Base-by-base conservation (phyloP, 2,888 invertebrate genomes). In the Oligia fasciuncula region DNA sequence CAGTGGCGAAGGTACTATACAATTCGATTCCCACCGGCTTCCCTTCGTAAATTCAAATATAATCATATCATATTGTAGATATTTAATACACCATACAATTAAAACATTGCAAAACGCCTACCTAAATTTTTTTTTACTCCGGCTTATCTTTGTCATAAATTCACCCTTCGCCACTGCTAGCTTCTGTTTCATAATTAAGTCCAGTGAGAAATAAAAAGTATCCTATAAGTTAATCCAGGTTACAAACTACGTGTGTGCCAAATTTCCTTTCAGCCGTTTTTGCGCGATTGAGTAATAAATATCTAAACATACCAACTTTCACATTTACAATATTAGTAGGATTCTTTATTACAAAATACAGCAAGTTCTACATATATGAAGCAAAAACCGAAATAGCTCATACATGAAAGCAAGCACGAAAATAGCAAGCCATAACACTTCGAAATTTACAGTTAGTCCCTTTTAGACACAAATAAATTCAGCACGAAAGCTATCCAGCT, bases 381-480 rank as follows among this genome's bases (percentile, higher is more conserved):
- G 23, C 9, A 14, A 35, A 23, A 8, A 23, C 70, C 5, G 4
- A 14, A 35, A 23, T 14, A 70, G 54, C 54, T 40, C 69, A 29
- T 35, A 69, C 81, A 54, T 67, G 23, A 76, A 76, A 63, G 65
- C 8, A 2, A 54, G 17, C 40, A 11, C 54, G 9, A 49, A 83
- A 80, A 63, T 65, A 80, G 68, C 65, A 40, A 51, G 11, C 60
- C 43, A 23, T 70, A 62, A 49, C 23, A 66, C 66, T n/a, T 35
- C 14, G 63, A 71, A 77, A 81, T 67, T 67, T 17, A 29, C 63
- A 65, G 67, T 63, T 35, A 63, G 19, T 60, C 70, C 51, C 14
- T 1, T 69, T 62, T 69, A 83, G 51, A 76, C 65, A 54, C 17
- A 71, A 83, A 85, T 86, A 85, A 86, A 84, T 78, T 73, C 69